Evolutionary conservation across 2,888 invertebrate species (phyloP), one percentile per base, ranked within the genome.

Genomic region (Pammene fasciana): DNA sequence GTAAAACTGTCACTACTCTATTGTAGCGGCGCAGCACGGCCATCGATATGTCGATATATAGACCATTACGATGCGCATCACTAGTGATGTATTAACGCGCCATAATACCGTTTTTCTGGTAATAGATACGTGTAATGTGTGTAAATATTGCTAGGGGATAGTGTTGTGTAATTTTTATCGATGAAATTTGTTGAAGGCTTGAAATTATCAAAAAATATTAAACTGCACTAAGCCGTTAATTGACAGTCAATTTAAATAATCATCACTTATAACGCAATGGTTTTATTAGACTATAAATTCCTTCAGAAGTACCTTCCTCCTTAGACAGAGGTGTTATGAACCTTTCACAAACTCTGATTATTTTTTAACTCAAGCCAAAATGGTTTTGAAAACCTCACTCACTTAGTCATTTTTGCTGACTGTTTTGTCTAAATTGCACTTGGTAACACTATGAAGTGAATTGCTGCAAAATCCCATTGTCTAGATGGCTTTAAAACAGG

Each of bases 31-130:
- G 54, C 45, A 14, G 55, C 34, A n/a, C n/a, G 9, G 52, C 14
- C 11, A 55, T 48, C 65, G 65, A 57, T 66, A 48, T 79, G 76
- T 82, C 81, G 83, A 82, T 82, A 81, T 78, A 75, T 65, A 43
- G 67, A 72, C 56, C 75, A 76, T 79, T 76, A 79, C 74, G 76
- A 71, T 72, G 75, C 70, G 74, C 77, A 74, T 77, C 76, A 76
- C 77, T 76, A 76, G 75, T 78, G 74, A 78, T 74, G 71, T 76
- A 76, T 76, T 72, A 67, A 67, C 71, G 72, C 68, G 71, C 72
- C 66, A 65, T 61, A 65, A 67, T 66, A 64, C 38, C 48, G 18
- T 48, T 57, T 66, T 57, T 57, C 48, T 56, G 56, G 46, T 34
- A 57, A 57, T 48, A 46, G 61, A 61, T 50, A 50, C 61, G 41